Base-by-base conservation (phyloP, 2,113 vertebrate genomes). In the Caranx melampygus region DNA sequence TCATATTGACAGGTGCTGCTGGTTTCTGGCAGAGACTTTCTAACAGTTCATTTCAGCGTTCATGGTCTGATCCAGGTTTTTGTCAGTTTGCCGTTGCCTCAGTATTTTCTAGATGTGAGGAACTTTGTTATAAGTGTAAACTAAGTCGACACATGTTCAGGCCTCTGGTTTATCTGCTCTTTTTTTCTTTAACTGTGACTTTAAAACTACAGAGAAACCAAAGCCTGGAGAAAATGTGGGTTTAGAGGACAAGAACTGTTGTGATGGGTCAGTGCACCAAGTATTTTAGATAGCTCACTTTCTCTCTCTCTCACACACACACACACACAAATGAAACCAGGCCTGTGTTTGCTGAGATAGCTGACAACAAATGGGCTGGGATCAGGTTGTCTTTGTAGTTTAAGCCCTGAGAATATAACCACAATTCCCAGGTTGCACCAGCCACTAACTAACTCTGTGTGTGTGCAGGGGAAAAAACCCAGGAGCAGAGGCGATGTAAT, bases 361-460 rank as follows among this genome's bases (percentile, higher is more conserved):
- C 65, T 72, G 76, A 67, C 75, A 69, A 80, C 81, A 82, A 82
- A 72, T 77, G n/a, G 54, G 72, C 62, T 62, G 78, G 13, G 68
- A 80, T 87, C 82, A 88, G 79, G 7, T 83, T 83, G 20, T 73
- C 60, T 85, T 76, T 88, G 79, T 85, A 81, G 71, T 75, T 61
- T 78, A 78, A 87, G 62, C 67, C 69, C 44, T 3, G 21, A 84
- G 65, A 83, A 85, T 72, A 79, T 58, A 72, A 79, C 67, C 61
- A 80, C 81, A 79, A 85, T 70, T 86, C 85, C 79, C 81, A 86
- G 57, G 59, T 37, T n/a, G 61, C 75, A 72, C 55, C 67, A 65
- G 68, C 45, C 45, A 20, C 78, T 83, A 64, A 81, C 55, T 66
- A 62, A 61, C 66, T 61, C 3, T 51, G 64, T 65, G 47, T 71